Percentiles rank a stretch among this genome's conserved stretches.
Conservation (phyloP, 2,797 vertebrate genomes). For the Rhinogobio ventralis region DNA sequence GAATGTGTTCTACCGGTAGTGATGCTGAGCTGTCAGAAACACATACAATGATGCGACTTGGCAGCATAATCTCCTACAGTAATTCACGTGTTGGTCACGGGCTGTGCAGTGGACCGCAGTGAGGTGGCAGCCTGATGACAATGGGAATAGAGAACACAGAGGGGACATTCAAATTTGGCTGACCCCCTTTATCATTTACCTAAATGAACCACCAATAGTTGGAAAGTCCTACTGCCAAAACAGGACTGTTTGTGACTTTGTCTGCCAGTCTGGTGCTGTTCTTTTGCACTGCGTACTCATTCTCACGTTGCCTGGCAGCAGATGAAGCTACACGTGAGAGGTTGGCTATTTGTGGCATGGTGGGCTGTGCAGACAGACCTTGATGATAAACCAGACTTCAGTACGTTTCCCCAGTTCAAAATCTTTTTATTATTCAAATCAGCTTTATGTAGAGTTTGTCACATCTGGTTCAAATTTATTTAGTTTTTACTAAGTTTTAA, state of each 20-base stretch:
- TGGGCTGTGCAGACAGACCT: not conserved
- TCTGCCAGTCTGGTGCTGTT: slow-evolving; percentile 38
- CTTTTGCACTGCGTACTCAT: slow-evolving; percentile 15
- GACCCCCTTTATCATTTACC: slow-evolving; percentile 41
- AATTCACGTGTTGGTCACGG: slow-evolving; percentile 30
- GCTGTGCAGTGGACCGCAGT: slow-evolving; percentile 2
- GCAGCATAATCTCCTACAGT: slow-evolving; percentile 13
- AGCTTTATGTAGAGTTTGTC: not conserved
- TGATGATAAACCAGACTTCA: not conserved
- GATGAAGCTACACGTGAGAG: slow-evolving; percentile 48
- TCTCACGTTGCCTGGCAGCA: slow-evolving; percentile 47
- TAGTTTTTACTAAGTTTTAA: not conserved
- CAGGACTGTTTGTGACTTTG: slow-evolving; percentile 22
- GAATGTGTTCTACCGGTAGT: not conserved
- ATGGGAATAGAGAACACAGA: slow-evolving; percentile 1
- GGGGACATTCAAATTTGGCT: slow-evolving; percentile 17
- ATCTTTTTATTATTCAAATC: not conserved
- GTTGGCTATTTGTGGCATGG: slow-evolving; percentile 19
- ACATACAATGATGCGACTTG: not conserved
- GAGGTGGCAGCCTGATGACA: not conserved
- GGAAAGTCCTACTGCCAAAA: not conserved
- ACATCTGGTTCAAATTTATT: not conserved
- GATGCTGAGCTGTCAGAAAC: slow-evolving; percentile 20
- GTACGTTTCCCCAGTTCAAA: not conserved
- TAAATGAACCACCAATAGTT: slow-evolving; percentile 8